Evolutionary conservation across 2,113 vertebrate genomes (phyloP).

Genomic region (Thalassoma bifasciatum): DNA sequence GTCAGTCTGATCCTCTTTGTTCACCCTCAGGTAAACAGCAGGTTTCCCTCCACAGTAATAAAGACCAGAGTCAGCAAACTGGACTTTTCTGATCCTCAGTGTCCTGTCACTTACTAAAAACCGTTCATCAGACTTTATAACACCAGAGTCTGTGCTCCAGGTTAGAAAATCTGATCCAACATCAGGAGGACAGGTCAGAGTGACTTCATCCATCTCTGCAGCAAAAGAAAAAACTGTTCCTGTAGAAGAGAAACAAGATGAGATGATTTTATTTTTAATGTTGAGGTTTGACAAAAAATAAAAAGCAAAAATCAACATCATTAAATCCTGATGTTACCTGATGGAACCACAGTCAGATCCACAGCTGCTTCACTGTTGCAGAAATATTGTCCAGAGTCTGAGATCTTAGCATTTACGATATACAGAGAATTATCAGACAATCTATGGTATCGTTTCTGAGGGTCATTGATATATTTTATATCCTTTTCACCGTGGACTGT

Average conservation of each 20-base stretch:
- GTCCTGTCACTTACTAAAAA: accelerated
- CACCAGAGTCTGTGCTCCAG: neutral
- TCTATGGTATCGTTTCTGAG: too few species aligned
- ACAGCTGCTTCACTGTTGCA: neutral
- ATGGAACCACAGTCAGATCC: neutral
- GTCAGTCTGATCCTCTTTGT: too few species aligned
- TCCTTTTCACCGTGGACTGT: too few species aligned
- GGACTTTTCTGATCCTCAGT: neutral
- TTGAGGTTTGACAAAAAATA: too few species aligned
- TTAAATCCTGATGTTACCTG: neutral
- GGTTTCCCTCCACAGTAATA: too few species aligned
- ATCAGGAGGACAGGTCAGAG: neutral
- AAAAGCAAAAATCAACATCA: too few species aligned
- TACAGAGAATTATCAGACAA: neutral
- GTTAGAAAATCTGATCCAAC: neutral
- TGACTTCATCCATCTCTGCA: neutral
- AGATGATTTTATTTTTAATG: too few species aligned
- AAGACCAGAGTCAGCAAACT: too few species aligned
- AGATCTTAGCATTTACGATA: neutral
- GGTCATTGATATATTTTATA: neutral
- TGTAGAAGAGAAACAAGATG: neutral
- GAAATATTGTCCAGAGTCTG: neutral
- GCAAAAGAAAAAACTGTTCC: neutral
- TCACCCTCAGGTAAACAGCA: slow-evolving; percentile 23
- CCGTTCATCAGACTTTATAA: accelerated